Base-by-base conservation (phyloP, 2,888 invertebrate species). In the Synanthedon myopaeformis region DNA sequence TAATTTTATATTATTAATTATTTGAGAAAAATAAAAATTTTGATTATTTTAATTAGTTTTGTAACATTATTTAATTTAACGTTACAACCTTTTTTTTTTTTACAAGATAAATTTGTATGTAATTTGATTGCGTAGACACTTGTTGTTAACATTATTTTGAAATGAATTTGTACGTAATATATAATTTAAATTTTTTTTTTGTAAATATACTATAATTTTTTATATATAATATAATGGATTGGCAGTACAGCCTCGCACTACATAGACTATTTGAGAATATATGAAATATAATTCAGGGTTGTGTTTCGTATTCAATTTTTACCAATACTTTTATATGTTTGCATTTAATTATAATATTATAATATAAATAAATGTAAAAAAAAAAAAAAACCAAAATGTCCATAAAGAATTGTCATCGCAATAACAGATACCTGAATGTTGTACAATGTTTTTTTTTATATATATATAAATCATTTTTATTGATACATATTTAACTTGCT, bases 231-330 rank as follows among this genome's bases (percentile, higher is more conserved):
- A n/a, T n/a, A n/a, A n/a, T n/a, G n/a, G n/a, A n/a, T n/a, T n/a
- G n/a, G n/a, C n/a, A n/a, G n/a, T n/a, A n/a, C n/a, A n/a, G n/a
- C n/a, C n/a, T n/a, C n/a, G n/a, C n/a, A n/a, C n/a, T n/a, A n/a
- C n/a, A n/a, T n/a, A n/a, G n/a, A n/a, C n/a, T n/a, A n/a, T n/a
- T 35, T 35, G 35, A 35, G 10, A 23, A 35, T 45, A 45, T 67
- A 66, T 64, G 67, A 71, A 69, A 81, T 82, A 35, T 82, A 79
- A 83, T 82, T 85, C 81, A 68, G 69, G 84, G 83, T 84, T 85
- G 84, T 84, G 83, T 82, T 58, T 19, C 4, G 59, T 61, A 60
- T 59, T 63, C 61, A 58, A 48, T 52, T 51, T n/a, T 52, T 51
- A 53, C 49, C 54, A 58, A 53, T 53, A 54, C 54, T 57, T 61